Evolutionary conservation across 2,113 vertebrate genomes (phyloP).

Genomic region (Chlamydotis undulata): DNA sequence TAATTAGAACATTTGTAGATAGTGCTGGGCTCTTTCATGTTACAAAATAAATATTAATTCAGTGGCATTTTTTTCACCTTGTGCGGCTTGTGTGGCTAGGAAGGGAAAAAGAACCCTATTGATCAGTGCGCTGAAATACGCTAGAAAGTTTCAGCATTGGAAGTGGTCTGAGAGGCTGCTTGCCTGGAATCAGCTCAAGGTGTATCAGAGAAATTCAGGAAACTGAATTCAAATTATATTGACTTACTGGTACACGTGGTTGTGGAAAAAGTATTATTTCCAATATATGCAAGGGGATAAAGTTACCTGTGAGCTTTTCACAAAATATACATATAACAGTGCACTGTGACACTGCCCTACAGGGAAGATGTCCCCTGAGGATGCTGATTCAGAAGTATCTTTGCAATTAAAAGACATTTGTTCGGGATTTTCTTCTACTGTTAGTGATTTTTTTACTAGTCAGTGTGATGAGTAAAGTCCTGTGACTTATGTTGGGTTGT

Average conservation of each 20-base stretch:
- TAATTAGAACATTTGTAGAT: slow-evolving; percentile 75
- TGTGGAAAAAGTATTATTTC: not conserved
- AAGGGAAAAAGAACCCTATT: slow-evolving; percentile 31
- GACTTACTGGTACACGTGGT: not conserved
- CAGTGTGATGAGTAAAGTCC: not conserved
- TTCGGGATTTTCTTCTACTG: not conserved
- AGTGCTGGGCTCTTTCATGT: slow-evolving; percentile 63
- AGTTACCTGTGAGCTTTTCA: not conserved
- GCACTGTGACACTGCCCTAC: not conserved
- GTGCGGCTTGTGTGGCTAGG: slow-evolving; percentile 35
- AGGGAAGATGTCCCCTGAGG: not conserved
- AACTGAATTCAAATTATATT: not conserved
- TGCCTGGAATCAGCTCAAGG: not conserved
- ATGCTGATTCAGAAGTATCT: not conserved
- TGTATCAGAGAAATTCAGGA: not conserved
- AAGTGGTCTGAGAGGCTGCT: not conserved
- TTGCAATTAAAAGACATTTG: not conserved
- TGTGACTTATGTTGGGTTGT: not conserved
- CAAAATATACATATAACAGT: not conserved
- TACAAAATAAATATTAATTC: slow-evolving; percentile 79
- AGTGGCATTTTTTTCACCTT: slow-evolving; percentile 67
- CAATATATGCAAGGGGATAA: not conserved
- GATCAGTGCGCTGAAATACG: slow-evolving; percentile 57
- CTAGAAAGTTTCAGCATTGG: slow-evolving; percentile 32
- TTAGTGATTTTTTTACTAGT: not conserved